A percentile compares a stretch with the other conserved stretches of the same genome.
These are phyloP conservation scores for Magallana ariakensis DNA, from an alignment of 1,140 invertebrate species.

Conservation along the genomic window DNA sequence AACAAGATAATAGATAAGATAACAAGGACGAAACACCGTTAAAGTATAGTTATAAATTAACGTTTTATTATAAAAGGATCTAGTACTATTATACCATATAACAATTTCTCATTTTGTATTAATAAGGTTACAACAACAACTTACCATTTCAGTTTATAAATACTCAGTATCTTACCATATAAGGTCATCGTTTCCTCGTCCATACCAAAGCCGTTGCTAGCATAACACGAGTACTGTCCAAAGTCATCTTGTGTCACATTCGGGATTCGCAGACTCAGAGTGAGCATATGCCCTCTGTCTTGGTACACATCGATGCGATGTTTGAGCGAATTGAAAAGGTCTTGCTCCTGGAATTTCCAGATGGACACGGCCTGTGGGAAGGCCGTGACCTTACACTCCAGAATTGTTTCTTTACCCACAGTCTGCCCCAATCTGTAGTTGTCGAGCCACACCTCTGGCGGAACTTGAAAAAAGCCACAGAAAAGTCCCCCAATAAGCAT, in stretches of 20 bases:
- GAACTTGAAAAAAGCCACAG: conserved; percentile 61
- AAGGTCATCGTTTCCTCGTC: conserved; percentile 91
- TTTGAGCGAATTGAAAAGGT: conserved; percentile 73
- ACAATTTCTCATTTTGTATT: too few relatives aligned
- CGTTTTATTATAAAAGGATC: too few relatives aligned
- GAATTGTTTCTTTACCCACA: conserved; percentile 79
- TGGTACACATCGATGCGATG: conserved; percentile 85
- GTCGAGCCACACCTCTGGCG: conserved; percentile 72
- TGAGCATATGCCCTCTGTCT: conserved; percentile 88
- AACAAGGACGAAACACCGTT: too few relatives aligned
- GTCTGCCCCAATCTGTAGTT: conserved; percentile 69
- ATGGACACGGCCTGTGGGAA: conserved; percentile 91
- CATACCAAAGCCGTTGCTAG: conserved; percentile 92
- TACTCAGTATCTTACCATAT: conserved; percentile 84
- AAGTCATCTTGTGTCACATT: conserved; percentile 89
- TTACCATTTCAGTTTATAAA: too few relatives aligned
- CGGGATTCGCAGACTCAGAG: conserved; percentile 90
- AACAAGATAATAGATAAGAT: too few relatives aligned
- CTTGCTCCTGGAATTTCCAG: conserved; percentile 86
- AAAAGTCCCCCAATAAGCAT: too few relatives aligned
- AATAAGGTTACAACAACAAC: too few relatives aligned
- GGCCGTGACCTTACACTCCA: conserved; percentile 93
- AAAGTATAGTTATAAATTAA: too few relatives aligned
- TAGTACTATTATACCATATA: too few relatives aligned
- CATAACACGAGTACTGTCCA: conserved; percentile 94